Base-by-base conservation (phyloP, 2,888 invertebrate species). In the Ceriagrion tenellum region DNA sequence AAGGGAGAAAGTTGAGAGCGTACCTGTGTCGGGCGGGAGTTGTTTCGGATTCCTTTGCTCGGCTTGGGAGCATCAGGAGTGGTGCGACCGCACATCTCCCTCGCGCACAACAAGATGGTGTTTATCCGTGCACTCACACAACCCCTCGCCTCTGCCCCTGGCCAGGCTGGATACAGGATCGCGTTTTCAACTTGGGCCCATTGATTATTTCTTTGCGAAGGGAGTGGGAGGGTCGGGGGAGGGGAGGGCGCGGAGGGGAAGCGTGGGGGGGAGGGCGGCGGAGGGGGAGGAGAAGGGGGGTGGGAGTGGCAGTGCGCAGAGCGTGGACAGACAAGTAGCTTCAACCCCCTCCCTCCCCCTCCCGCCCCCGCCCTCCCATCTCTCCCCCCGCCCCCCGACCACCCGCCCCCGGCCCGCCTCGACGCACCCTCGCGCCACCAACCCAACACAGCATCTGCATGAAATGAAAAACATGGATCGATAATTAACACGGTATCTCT, bases 321-420 rank as follows among this genome's bases (percentile, higher is more conserved):
- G 96, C 96, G 96, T 96, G 96, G 96, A 96, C 96, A 96, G 96
- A 96, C 96, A 96, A 96, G 96, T 96, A 96, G 96, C 96, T 96
- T 96, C 96, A 96, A 96, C 96, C 96, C 12, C 59, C 95, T 55
- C 95, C 55, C 26, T 26, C 69, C 23, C 69, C 20, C 95, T 89
- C 91, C 89, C 95, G n/a, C 81, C 69, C 90, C 95, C 93, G 74
- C 95, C 26, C 63, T 69, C 81, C 95, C 55, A 95, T 89, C 95
- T 74, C 69, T 95, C 95, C 95, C 95, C 96, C 95, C 95, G 88
- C 47, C 95, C 95, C n/a, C 89, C 90, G 18, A 88, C 69, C 88
- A 55, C 59, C 55, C 59, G 6, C 1, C 59, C 18, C 95, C 55
- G 90, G 56, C 20, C 69, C 69, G 18, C 69, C 69, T 95, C 93